Evolutionary conservation across 2,113 vertebrate species (phyloP).

Genomic region (Proterorhinus semilunaris): DNA sequence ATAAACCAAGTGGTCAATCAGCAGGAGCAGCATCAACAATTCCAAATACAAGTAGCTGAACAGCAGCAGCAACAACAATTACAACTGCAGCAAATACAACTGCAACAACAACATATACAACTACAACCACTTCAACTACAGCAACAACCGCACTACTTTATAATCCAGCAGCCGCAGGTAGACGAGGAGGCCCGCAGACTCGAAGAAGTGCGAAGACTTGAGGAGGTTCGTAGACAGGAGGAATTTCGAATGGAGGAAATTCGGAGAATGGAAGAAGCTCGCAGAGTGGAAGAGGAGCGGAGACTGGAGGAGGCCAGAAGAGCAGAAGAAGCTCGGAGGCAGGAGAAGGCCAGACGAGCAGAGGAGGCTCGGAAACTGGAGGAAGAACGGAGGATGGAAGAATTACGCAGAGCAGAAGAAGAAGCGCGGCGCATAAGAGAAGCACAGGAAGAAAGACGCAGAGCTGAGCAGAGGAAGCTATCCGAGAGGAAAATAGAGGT

Average conservation of each 20-base stretch:
- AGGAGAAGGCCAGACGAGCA: background rate
- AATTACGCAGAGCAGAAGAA: background rate
- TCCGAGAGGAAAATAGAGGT: constrained; percentile 16
- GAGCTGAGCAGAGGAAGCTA: constrained; percentile 27
- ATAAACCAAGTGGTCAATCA: constrained; percentile 15
- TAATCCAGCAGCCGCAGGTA: constrained; percentile 13
- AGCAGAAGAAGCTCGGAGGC: background rate
- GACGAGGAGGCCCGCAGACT: background rate
- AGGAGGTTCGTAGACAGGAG: background rate
- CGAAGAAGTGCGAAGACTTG: background rate
- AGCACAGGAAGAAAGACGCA: constrained; percentile 33
- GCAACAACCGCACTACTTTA: background rate
- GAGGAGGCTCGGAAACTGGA: background rate
- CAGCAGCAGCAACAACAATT: background rate
- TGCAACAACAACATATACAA: background rate
- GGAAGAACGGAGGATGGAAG: background rate
- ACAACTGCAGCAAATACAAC: background rate
- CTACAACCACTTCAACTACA: background rate
- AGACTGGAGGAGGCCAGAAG: background rate
- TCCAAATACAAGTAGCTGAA: background rate
- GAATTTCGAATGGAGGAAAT: background rate
- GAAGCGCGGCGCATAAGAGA: background rate
- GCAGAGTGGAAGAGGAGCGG: background rate
- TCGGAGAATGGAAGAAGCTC: background rate
- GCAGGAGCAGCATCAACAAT: background rate